phyloP scores from a whole-genome alignment of 2,888 invertebrate species.

The Pachycephus smyrnensis region DNA sequence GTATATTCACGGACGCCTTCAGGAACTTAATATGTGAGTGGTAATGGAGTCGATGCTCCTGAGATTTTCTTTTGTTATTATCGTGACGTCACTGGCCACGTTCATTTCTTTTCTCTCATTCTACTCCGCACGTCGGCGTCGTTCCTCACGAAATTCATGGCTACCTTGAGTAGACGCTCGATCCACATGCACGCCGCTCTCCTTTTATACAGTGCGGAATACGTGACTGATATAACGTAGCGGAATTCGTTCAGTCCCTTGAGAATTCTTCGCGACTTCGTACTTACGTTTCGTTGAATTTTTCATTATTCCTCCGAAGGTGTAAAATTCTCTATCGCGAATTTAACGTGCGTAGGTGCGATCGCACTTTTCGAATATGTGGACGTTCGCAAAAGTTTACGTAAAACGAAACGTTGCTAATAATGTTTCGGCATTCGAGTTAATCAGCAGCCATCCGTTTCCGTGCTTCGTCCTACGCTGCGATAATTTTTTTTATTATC shows the following conservation, averaged over 20 bases:
- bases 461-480: neutral
- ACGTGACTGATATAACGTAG: conserved; percentile 34
- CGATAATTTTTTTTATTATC: neutral
- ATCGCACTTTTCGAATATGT: neutral
- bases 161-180: neutral
- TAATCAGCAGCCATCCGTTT: neutral
- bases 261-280: neutral
- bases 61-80: neutral
- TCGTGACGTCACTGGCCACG: neutral
- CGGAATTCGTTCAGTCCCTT: neutral
- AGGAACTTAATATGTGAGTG: conserved; percentile 62
- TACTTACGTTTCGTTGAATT: neutral
- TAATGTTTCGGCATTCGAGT: neutral
- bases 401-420: neutral
- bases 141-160: neutral
- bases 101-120: neutral
- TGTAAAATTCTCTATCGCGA: neutral
- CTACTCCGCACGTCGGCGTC: neutral
- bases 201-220: conserved; percentile 19
- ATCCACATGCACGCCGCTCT: neutral
- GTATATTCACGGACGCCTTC: conserved; percentile 60
- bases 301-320: neutral
- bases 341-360: neutral
- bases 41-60: neutral
- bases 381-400: neutral